Base-by-base conservation (phyloP, 2,113 vertebrate genomes). In the Neogale vison region DNA sequence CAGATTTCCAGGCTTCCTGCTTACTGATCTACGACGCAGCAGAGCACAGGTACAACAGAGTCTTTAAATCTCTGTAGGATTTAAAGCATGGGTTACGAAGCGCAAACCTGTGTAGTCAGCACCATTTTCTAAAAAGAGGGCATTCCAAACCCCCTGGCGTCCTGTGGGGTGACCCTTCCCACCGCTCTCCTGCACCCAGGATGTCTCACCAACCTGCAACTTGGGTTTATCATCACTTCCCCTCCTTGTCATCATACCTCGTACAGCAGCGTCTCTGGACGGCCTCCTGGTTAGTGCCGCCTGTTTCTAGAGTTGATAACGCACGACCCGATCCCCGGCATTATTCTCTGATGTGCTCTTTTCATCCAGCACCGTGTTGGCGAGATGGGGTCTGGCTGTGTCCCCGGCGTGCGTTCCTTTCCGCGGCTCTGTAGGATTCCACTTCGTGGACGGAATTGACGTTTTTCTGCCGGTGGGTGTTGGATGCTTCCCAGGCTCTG, bases 1-100 rank as follows among this genome's bases (percentile, higher is more conserved):
- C 47, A 36, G 23, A 15, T 5, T 93, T 29, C 61, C 39, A 31
- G 12, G 59, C 23, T 17, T 47, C 0, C 20, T 50, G 31, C 18
- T 45, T 9, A 3, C 0, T 29, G 21, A 26, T 45, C 17, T 50
- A 3, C 13, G 6, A 13, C 1, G 12, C 31, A 23, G 52, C 0
- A 24, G 39, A 24, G 7, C 8, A 42, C 2, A 4, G 63, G 7
- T 7, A n/a, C 50, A 36, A n/a, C 13, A 47, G 17, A 12, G 11
- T 10, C 12, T 82, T 71, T 15, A 18, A 23, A 2, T 52, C 50
- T 61, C 52, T 42, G 34, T 14, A 42, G 50, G 67, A 52, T 18
- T 34, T 34, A 74, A 72, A 72, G 42, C 29, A 17, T 71, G 24
- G n/a, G 31, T 31, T 34, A 47, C 7, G 52, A 29, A 21, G 36